These are phyloP conservation scores for Ifrita kowaldi DNA, from an alignment of 2,113 vertebrate genomes.

Conservation along the genomic window DNA sequence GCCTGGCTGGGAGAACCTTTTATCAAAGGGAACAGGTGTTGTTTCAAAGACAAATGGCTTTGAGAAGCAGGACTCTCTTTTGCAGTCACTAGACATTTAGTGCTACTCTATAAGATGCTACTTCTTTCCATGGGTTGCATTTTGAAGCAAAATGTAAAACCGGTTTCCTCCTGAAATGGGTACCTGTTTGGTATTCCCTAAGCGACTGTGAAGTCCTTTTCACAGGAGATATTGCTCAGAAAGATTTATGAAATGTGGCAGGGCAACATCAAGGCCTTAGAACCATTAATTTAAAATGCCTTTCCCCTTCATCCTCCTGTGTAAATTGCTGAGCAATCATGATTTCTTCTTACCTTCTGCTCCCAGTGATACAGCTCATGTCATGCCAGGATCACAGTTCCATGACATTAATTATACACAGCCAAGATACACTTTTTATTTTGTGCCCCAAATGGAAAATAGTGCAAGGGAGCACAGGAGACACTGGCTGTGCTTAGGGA, in stretches of 20 bases:
- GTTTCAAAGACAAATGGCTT: neutral
- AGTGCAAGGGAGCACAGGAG: constrained; percentile 25
- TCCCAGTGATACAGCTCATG: constrained; percentile 58
- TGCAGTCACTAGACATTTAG: constrained; percentile 7
- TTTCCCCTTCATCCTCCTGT: constrained; percentile 48
- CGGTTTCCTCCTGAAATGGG: constrained; percentile 14
- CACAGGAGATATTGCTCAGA: constrained; percentile 34
- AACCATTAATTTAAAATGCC: constrained; percentile 70
- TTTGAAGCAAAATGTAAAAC: constrained; percentile 54
- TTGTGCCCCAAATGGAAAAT: constrained; percentile 30
- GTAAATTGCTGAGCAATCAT: constrained; percentile 73
- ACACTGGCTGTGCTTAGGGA: neutral
- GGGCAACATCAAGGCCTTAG: constrained; percentile 60
- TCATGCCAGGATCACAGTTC: constrained; percentile 65
- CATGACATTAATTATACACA: constrained; percentile 75
- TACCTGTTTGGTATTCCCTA: constrained; percentile 52
- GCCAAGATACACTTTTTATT: constrained; percentile 43
- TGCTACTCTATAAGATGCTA: neutral
- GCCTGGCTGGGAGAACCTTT: neutral
- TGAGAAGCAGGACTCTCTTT: neutral
- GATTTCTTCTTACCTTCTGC: constrained; percentile 70
- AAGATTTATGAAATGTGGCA: constrained; percentile 70
- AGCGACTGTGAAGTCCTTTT: constrained; percentile 22
- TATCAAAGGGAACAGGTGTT: neutral
- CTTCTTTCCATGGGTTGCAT: neutral